phyloP scores from a whole-genome alignment of 2,113 vertebrate species.

The Centrocercus urophasianus region DNA sequence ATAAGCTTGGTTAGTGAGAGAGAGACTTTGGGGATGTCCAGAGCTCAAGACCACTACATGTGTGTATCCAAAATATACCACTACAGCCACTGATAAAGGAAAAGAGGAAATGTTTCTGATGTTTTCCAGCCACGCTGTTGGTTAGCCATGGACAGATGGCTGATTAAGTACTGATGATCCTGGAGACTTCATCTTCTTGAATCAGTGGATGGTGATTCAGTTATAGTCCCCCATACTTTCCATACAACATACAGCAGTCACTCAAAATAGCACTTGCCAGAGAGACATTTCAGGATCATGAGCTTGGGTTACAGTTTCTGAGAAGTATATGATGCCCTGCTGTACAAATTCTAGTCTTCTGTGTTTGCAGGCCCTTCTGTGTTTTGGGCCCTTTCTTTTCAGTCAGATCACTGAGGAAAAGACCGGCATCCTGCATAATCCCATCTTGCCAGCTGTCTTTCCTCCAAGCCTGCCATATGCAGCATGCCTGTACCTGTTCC shows the following conservation, averaged over 20 bases:
- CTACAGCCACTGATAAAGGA: neutral
- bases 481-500: neutral
- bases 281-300: neutral
- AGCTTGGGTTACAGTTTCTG: neutral
- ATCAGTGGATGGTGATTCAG: neutral
- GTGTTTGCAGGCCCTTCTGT: neutral
- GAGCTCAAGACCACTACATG: neutral
- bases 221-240: neutral
- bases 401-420: neutral
- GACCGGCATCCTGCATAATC: neutral
- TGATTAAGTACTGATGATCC: neutral
- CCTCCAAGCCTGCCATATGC: neutral
- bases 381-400: neutral
- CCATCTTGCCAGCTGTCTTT: neutral
- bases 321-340: neutral
- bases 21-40: neutral
- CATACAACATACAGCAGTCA: neutral
- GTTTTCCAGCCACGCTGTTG: neutral
- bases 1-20: neutral
- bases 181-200: neutral
- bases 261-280: neutral
- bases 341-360: neutral
- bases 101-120: neutral
- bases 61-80: neutral
- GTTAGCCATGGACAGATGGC: neutral